Conservation (phyloP, 2,797 vertebrate species). For the Cryptoblepharus egeriae region DNA sequence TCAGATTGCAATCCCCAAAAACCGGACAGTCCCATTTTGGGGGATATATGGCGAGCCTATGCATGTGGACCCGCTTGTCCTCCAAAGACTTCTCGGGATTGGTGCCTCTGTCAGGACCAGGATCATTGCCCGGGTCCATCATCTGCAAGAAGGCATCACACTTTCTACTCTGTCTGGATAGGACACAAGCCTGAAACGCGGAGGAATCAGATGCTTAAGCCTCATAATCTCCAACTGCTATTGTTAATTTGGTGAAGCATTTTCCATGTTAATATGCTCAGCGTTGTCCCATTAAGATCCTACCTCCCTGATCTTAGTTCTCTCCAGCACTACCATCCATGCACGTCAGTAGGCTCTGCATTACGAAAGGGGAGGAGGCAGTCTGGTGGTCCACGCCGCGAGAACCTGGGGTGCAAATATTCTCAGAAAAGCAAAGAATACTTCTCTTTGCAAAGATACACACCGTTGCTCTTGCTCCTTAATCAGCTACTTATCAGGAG, state of each 20-base stretch:
- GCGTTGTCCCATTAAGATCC: conserved; percentile 22
- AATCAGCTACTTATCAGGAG: background rate
- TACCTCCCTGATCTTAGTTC: background rate
- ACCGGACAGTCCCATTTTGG: too few species aligned
- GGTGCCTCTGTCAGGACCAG: background rate
- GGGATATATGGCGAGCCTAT: too few species aligned
- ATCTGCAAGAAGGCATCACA: background rate
- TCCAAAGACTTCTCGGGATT: background rate
- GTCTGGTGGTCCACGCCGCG: background rate
- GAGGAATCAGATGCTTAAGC: conserved; percentile 29
- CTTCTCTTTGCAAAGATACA: background rate
- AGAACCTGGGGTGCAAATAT: background rate
- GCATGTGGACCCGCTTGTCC: too few species aligned
- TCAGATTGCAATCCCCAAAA: too few species aligned
- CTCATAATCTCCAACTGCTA: conserved; percentile 35
- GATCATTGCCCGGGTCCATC: background rate
- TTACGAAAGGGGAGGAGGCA: too few species aligned
- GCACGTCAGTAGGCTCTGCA: background rate
- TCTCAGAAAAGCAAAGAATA: background rate
- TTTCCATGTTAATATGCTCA: conserved; percentile 37
- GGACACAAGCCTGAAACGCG: background rate
- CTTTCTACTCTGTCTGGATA: background rate
- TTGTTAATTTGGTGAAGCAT: conserved; percentile 36
- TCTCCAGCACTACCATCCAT: background rate
- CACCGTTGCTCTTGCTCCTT: too few species aligned